These are phyloP conservation scores for Carcinoscorpius rotundicauda DNA, from an alignment of 1,140 invertebrate species.

Conservation along the genomic window DNA sequence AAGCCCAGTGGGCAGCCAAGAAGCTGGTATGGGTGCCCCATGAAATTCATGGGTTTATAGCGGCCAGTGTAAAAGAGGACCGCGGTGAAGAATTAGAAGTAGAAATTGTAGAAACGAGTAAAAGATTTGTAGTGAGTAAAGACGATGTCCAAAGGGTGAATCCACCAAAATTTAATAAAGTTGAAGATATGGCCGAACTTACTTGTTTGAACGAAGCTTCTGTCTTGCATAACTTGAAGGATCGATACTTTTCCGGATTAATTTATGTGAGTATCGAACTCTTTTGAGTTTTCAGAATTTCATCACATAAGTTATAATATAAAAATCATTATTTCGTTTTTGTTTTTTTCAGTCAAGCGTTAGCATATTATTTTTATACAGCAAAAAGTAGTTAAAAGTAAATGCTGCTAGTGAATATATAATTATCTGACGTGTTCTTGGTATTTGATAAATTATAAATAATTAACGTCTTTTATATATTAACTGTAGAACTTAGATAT, in stretches of 20 bases:
- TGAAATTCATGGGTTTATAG: constrained; percentile 88
- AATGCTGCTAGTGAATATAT: no score
- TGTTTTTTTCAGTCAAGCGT: no score
- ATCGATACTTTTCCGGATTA: constrained; percentile 96
- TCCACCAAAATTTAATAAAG: constrained; percentile 99
- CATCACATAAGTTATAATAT: no score
- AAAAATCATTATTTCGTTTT: no score
- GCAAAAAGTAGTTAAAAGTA: no score
- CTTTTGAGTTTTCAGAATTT: no score
- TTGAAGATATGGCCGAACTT: constrained; percentile 99
- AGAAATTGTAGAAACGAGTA: constrained; percentile 91
- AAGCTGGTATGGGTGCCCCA: constrained; percentile 98
- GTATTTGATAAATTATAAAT: no score
- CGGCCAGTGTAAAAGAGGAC: constrained; percentile 89
- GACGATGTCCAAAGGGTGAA: constrained; percentile 99
- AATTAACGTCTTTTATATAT: no score
- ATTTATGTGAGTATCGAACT: constrained; percentile 85
- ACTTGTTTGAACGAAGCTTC: constrained; percentile 99
- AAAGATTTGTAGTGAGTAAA: constrained; percentile 69
- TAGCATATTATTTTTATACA: no score
- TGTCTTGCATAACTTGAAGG: constrained; percentile 98
- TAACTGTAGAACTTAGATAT: no score
- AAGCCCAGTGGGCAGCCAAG: constrained; percentile 99
- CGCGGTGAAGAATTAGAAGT: constrained; percentile 92
- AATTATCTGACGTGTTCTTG: no score